Conservation (phyloP, 2,113 vertebrate genomes). For the Lepisosteus oculatus region DNA sequence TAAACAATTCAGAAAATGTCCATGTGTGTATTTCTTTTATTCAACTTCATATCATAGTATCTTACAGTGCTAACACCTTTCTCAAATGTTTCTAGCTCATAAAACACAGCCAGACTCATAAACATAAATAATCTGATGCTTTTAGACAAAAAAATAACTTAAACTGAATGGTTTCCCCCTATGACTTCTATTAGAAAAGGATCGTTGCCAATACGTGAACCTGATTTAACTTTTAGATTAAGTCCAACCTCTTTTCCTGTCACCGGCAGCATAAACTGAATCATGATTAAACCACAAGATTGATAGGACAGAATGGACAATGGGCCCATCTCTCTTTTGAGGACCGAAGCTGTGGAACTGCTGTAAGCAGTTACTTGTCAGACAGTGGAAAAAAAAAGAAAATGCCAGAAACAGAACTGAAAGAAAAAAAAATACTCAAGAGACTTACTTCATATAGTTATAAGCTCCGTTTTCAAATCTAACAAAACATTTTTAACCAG, state of each 20-base stretch:
- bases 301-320: slow-evolving; percentile 17
- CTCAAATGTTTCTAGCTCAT: not conserved
- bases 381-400: slow-evolving; percentile 2
- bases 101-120: too few species aligned
- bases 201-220: not conserved
- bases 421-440: slow-evolving; percentile 6
- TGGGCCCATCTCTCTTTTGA: not conserved
- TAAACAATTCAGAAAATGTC: too few species aligned
- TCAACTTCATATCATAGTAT: too few species aligned
- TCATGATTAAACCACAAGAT: slow-evolving; percentile 15
- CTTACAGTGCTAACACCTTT: too few species aligned
- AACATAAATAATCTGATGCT: too few species aligned
- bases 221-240: slow-evolving; percentile 30
- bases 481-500: slow-evolving; percentile 9
- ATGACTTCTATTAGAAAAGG: too few species aligned
- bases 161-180: too few species aligned
- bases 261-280: slow-evolving; percentile 6
- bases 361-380: slow-evolving; percentile 3
- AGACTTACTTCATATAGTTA: slow-evolving; percentile 17
- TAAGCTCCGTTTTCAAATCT: not conserved
- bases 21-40: too few species aligned
- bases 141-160: too few species aligned
- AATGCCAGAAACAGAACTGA: slow-evolving; percentile 6
- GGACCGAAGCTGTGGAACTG: not conserved
- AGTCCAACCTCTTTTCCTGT: slow-evolving; percentile 12